A percentile compares a stretch with the other conserved stretches of the same genome.
These are phyloP conservation scores for Zalophus californianus DNA, from an alignment of 2,797 vertebrate genomes.

Conservation along the genomic window DNA sequence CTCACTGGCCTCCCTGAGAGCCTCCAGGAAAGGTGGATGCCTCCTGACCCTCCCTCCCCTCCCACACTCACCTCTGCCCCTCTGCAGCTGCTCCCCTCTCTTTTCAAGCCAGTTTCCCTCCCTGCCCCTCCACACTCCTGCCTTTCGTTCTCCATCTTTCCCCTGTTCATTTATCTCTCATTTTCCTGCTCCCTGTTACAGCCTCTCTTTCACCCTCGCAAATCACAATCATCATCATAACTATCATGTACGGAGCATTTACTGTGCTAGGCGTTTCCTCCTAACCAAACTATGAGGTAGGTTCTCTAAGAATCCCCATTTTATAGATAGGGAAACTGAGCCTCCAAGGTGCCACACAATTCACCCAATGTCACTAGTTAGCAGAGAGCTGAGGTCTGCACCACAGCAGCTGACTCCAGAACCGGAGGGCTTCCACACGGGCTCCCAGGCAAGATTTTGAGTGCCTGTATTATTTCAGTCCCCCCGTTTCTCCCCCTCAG, in stretches of 20 bases:
- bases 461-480: not conserved
- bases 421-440: fast-evolving
- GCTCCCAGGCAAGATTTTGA: not conserved
- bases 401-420: not conserved
- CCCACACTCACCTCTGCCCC: not conserved
- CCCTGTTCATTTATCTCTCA: not conserved
- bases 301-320: not conserved
- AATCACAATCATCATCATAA: too few relatives aligned
- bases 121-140: not conserved
- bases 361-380: not conserved
- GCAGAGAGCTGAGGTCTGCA: not conserved
- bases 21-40: not conserved
- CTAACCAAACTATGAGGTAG: not conserved
- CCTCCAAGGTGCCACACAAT: not conserved
- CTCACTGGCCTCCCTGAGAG: not conserved
- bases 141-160: not conserved
- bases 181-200: not conserved
- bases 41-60: not conserved
- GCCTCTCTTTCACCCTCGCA: not conserved
- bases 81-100: not conserved
- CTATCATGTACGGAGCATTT: not conserved
- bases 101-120: not conserved
- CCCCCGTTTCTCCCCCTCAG: not conserved
- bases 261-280: not conserved
- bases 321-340: not conserved